Conservation (phyloP, 2,797 vertebrate genomes). For the Craterocephalus amniculus region DNA sequence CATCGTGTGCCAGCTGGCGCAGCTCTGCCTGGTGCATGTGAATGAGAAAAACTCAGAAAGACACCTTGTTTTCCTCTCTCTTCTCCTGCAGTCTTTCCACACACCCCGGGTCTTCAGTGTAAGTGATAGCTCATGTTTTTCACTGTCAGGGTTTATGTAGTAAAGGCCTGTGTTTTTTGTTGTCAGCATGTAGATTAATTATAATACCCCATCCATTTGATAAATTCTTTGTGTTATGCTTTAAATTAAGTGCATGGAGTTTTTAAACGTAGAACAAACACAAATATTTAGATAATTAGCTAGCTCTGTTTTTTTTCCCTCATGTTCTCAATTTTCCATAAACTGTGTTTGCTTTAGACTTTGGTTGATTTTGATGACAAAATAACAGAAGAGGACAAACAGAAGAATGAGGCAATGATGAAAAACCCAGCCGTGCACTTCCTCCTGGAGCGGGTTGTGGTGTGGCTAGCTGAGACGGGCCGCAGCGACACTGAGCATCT, state of each 20-base stretch:
- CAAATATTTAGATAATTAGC: neutral
- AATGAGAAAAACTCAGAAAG: constrained; percentile 87
- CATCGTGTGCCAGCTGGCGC: constrained; percentile 90
- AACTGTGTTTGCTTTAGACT: constrained; percentile 64
- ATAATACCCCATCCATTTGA: neutral
- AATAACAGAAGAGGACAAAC: constrained; percentile 28
- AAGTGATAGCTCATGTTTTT: constrained; percentile 36
- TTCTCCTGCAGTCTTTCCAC: constrained; percentile 88
- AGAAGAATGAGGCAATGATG: constrained; percentile 23
- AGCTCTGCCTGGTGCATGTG: constrained; percentile 89
- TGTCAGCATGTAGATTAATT: too few relatives aligned
- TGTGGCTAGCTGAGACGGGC: constrained; percentile 88
- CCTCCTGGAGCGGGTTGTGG: constrained; percentile 85
- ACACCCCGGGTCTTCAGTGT: constrained; percentile 86
- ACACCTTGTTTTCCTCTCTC: constrained; percentile 93
- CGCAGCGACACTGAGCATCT: constrained; percentile 84
- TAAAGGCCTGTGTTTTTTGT: neutral
- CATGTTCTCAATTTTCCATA: neutral
- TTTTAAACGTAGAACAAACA: neutral
- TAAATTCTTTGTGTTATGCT: neutral
- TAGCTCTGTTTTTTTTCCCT: neutral
- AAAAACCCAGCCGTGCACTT: constrained; percentile 88
- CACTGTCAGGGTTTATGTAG: neutral
- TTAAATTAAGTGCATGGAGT: neutral
- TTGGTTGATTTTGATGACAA: constrained; percentile 78